phyloP scores from a whole-genome alignment of 1,140 invertebrate genomes.

The Araneus ventricosus region DNA sequence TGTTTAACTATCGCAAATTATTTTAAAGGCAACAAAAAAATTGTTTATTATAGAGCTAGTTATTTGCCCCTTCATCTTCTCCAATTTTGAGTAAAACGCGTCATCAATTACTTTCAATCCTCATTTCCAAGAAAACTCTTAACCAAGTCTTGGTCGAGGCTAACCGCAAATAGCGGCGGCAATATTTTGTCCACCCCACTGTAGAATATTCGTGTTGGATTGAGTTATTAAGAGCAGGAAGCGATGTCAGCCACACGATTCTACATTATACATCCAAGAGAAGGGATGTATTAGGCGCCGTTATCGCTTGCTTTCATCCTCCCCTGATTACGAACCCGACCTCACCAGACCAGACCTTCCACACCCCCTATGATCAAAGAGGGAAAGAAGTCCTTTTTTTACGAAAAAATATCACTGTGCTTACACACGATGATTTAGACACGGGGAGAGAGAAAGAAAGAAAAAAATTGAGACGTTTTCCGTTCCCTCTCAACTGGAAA shows the following conservation, averaged over 20 bases:
- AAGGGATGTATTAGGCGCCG: conserved; percentile 63
- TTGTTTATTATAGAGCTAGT: too few species aligned
- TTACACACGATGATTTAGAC: conserved; percentile 57
- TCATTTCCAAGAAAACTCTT: too few species aligned
- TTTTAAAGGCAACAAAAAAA: too few species aligned
- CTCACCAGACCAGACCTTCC: not conserved
- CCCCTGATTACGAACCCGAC: conserved; percentile 59
- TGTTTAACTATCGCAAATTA: too few species aligned
- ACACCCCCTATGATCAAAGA: conserved; percentile 48
- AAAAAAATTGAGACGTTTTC: conserved; percentile 47
- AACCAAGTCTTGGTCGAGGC: not conserved
- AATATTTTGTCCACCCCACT: conserved; percentile 67
- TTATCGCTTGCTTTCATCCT: conserved; percentile 65
- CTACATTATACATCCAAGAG: conserved; percentile 47
- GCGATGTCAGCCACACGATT: conserved; percentile 67
- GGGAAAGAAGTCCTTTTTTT: not conserved
- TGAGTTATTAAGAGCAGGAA: conserved; percentile 72
- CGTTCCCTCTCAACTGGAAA: conserved; percentile 44
- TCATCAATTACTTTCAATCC: too few species aligned
- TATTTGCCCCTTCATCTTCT: too few species aligned
- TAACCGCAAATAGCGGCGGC: not conserved
- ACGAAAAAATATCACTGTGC: conserved; percentile 23
- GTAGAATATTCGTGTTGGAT: conserved; percentile 42
- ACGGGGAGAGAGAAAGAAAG: not conserved
- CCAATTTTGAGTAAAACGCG: too few species aligned